These are phyloP conservation scores for Myanophis thanlyinensis DNA, from an alignment of 2,113 vertebrate species.

Conservation along the genomic window DNA sequence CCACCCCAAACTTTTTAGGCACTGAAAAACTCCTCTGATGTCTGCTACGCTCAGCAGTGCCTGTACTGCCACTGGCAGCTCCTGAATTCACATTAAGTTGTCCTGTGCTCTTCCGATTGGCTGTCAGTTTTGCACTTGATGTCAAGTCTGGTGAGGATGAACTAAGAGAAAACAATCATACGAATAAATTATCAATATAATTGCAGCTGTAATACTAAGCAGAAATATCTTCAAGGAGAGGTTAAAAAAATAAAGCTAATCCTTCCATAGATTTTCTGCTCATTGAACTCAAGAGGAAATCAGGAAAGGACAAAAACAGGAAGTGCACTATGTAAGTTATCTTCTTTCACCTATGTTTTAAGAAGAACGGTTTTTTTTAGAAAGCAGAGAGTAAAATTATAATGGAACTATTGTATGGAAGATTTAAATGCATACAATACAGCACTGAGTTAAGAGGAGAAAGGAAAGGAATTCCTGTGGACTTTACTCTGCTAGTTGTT, in stretches of 20 bases:
- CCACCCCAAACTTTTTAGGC: conserved; percentile 96
- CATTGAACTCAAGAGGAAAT: not conserved
- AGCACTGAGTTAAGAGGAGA: not conserved
- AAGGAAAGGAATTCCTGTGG: not conserved
- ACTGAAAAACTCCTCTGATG: conserved; percentile 98
- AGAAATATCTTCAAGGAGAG: not conserved
- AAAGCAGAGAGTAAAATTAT: not conserved
- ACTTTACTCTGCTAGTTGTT: not conserved
- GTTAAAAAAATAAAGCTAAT: not conserved
- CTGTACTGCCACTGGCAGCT: conserved; percentile 61
- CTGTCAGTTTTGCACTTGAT: conserved; percentile 85
- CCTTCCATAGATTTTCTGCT: not conserved
- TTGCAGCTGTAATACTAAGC: not conserved
- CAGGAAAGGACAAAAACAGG: too few species aligned
- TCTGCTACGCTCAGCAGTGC: conserved; percentile 85
- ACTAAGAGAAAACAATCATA: conserved; percentile 57
- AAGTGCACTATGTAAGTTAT: not conserved
- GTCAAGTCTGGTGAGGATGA: conserved; percentile 93
- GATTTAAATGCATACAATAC: not conserved
- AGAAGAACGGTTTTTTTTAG: not conserved
- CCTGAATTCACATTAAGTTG: conserved; percentile 89
- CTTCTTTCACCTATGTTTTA: not conserved
- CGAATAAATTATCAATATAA: not conserved
- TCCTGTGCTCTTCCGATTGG: conserved; percentile 93
- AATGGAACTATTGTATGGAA: not conserved